phyloP scores from a whole-genome alignment of 2,888 invertebrate species.

The Volucella inanis region DNA sequence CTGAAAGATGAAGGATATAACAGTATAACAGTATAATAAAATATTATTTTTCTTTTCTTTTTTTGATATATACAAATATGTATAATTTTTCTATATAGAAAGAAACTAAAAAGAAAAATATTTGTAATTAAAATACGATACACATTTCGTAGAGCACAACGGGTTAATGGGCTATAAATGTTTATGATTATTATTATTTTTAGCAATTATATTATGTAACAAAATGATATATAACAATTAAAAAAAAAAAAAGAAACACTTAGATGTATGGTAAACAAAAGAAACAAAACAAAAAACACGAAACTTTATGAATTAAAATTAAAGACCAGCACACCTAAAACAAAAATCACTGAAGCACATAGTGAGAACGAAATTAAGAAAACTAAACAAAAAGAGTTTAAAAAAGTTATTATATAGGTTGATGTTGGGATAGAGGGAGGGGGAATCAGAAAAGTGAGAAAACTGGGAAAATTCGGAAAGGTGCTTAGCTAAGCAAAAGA shows the following conservation, averaged over 20 bases:
- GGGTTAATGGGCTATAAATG: conserved; percentile 56
- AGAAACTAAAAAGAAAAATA: conserved; percentile 8
- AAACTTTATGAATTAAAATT: conserved; percentile 53
- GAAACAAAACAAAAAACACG: background rate
- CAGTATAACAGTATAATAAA: conserved; percentile 32
- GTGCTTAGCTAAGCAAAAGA: conserved; percentile 28
- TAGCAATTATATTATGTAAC: conserved; percentile 33
- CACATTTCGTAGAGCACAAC: conserved; percentile 70
- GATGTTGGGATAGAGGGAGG: too few species aligned
- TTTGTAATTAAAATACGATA: conserved; percentile 65
- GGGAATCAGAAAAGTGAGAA: background rate
- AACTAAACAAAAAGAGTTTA: background rate
- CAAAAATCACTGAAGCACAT: conserved; percentile 17
- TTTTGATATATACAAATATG: conserved; percentile 13
- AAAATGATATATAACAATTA: conserved; percentile 15
- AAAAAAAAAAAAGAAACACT: background rate
- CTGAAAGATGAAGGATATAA: conserved; percentile 8
- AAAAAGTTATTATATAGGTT: background rate
- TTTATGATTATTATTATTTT: conserved; percentile 34
- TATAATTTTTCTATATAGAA: conserved; percentile 4
- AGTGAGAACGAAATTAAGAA: conserved; percentile 4
- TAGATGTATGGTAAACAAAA: conserved; percentile 17
- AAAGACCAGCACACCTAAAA: conserved; percentile 24
- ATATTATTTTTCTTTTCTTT: conserved; percentile 19
- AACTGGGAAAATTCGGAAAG: background rate